Conservation (phyloP, 2,888 invertebrate genomes). For the Nymphalis urticae region DNA sequence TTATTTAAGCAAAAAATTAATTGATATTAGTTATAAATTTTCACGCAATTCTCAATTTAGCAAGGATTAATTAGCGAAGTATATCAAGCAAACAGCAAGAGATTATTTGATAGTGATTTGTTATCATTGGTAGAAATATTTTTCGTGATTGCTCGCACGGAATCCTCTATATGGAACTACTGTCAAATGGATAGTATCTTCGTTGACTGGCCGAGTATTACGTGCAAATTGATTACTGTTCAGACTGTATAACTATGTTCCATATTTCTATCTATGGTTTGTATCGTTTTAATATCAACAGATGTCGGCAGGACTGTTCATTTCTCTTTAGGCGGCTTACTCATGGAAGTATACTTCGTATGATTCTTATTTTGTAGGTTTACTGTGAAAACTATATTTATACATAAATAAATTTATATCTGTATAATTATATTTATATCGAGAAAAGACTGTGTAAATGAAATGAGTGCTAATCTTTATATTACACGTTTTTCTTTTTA, state of each 20-base stretch:
- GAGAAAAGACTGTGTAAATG: background rate
- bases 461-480: no score
- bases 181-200: constrained; percentile 63
- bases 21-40: constrained; percentile 27
- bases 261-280: constrained; percentile 28
- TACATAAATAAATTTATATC: background rate
- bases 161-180: constrained; percentile 64
- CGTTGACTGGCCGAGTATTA: constrained; percentile 48
- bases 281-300: constrained; percentile 27
- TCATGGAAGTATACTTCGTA: background rate
- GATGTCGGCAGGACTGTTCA: constrained; percentile 35
- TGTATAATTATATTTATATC: background rate
- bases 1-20: background rate
- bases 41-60: constrained; percentile 49
- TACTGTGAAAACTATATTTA: background rate
- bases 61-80: constrained; percentile 66
- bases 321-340: constrained; percentile 26
- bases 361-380: background rate
- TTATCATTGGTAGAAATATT: constrained; percentile 51
- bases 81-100: constrained; percentile 46
- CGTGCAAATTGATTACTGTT: constrained; percentile 43
- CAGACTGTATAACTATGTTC: constrained; percentile 29
- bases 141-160: constrained; percentile 65
- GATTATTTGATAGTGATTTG: constrained; percentile 56
- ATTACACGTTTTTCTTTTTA: background rate